Evolutionary conservation across 2,888 invertebrate species (phyloP).

Genomic region (Agapetus fuscipes): DNA sequence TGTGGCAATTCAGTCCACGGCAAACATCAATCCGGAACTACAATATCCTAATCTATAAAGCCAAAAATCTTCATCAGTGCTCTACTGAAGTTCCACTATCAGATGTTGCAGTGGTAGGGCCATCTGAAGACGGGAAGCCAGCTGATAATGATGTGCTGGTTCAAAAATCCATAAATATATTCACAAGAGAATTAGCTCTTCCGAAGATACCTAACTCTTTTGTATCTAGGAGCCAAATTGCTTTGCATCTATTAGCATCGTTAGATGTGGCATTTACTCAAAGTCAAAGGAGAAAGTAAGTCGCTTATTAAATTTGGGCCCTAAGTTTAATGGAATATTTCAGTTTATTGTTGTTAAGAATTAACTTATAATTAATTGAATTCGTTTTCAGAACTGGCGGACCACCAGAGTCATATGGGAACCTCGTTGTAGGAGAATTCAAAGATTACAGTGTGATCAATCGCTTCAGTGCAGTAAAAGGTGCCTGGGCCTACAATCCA

Average conservation of each 20-base stretch:
- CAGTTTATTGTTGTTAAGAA: too few species aligned
- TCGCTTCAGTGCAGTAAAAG: constrained; percentile 90
- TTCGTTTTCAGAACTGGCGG: too few species aligned
- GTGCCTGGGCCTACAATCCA: constrained; percentile 97
- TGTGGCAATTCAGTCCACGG: constrained; percentile 83
- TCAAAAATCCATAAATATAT: constrained; percentile 44
- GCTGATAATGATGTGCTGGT: not conserved
- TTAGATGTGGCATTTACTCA: constrained; percentile 80
- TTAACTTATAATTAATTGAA: too few species aligned
- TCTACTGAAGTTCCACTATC: constrained; percentile 25
- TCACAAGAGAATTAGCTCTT: constrained; percentile 74
- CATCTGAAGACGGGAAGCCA: not conserved
- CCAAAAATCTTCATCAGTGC: constrained; percentile 38
- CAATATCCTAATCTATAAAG: constrained; percentile 75
- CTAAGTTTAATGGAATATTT: too few species aligned
- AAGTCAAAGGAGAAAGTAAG: constrained; percentile 60
- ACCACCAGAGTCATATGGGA: too few species aligned
- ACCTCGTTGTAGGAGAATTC: too few species aligned
- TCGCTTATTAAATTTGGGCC: constrained; percentile 8
- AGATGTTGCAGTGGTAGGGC: constrained; percentile 5
- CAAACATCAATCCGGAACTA: constrained; percentile 60
- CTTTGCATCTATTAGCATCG: constrained; percentile 79
- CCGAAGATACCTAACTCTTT: constrained; percentile 60
- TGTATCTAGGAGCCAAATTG: constrained; percentile 80
- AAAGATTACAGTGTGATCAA: constrained; percentile 77